phyloP scores from a whole-genome alignment of 2,888 invertebrate species.

The Andrena bicolor region DNA sequence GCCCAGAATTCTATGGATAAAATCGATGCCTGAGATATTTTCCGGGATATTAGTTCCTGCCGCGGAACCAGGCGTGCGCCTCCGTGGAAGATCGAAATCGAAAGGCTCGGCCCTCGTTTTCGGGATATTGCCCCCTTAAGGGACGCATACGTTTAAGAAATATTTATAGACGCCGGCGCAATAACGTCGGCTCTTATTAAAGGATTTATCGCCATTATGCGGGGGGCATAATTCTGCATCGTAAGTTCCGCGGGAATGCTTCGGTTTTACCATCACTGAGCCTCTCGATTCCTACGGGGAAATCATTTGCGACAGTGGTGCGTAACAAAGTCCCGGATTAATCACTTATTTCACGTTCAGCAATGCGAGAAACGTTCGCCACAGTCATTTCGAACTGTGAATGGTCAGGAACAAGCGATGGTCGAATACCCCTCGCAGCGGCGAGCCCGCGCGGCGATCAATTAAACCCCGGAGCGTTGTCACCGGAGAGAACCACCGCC shows the following conservation, averaged over 20 bases:
- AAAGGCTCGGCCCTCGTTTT: slow-evolving; percentile 21
- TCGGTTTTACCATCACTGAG: neutral
- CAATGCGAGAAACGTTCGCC: neutral
- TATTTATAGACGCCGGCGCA: slow-evolving; percentile 33
- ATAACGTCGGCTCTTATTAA: slow-evolving; percentile 45
- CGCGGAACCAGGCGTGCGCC: neutral
- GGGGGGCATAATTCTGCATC: slow-evolving; percentile 9
- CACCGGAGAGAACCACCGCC: neutral
- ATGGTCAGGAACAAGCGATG: neutral
- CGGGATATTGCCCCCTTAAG: slow-evolving; percentile 41
- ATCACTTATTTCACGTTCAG: neutral
- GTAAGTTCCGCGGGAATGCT: neutral
- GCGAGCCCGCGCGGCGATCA: slow-evolving; percentile 33
- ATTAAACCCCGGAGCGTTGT: slow-evolving; percentile 29
- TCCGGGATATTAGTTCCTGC: slow-evolving; percentile 68
- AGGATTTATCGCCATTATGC: slow-evolving; percentile 22
- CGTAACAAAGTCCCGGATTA: neutral
- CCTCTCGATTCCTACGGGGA: neutral
- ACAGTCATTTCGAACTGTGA: neutral
- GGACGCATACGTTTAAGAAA: slow-evolving; percentile 36
- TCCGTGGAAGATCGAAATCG: slow-evolving; percentile 34
- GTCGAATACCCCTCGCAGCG: neutral
- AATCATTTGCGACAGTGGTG: neutral
- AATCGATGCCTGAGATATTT: slow-evolving; percentile 70
- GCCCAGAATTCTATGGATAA: slow-evolving; percentile 61